A percentile compares a stretch with the other conserved stretches of the same genome.
These are phyloP conservation scores for Stichopus chloronotus DNA, from an alignment of 35 echinoderm and acorn worm species.

Conservation along the genomic window DNA sequence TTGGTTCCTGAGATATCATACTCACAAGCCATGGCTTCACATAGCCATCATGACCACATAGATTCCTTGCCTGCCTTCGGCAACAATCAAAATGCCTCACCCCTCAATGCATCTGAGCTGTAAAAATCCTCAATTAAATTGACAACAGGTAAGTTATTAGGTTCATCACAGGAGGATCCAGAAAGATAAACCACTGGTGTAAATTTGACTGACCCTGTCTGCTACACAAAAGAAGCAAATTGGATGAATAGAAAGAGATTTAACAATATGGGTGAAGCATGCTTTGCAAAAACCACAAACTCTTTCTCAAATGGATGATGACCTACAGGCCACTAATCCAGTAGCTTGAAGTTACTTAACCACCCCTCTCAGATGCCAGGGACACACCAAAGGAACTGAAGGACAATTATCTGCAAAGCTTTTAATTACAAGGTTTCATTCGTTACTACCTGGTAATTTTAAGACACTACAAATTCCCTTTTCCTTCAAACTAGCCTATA, in stretches of 20 bases:
- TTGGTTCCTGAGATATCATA: too few species aligned
- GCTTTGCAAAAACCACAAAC: not conserved
- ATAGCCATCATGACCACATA: too few species aligned
- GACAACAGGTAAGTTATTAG: too few species aligned
- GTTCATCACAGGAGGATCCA: too few species aligned
- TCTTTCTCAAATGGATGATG: not conserved
- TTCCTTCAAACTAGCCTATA: not conserved
- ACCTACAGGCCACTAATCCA: not conserved
- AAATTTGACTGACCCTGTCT: too few species aligned
- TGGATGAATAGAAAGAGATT: not conserved
- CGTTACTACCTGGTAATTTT: not conserved
- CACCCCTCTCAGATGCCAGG: not conserved
- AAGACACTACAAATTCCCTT: not conserved
- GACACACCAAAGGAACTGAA: not conserved
- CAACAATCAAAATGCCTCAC: too few species aligned
- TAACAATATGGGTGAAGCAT: not conserved
- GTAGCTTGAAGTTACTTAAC: not conserved
- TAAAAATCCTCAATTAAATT: too few species aligned
- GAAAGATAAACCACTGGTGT: too few species aligned
- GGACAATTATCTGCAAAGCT: not conserved
- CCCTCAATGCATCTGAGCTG: too few species aligned
- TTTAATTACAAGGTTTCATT: conserved; percentile 1
- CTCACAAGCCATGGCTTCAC: too few species aligned
- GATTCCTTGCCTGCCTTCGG: too few species aligned
- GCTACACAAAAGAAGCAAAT: too few species aligned